A percentile compares a stretch with the other conserved stretches of the same genome.
phyloP scores from a whole-genome alignment of 2,113 vertebrate species.

The Ptyas mucosa region DNA sequence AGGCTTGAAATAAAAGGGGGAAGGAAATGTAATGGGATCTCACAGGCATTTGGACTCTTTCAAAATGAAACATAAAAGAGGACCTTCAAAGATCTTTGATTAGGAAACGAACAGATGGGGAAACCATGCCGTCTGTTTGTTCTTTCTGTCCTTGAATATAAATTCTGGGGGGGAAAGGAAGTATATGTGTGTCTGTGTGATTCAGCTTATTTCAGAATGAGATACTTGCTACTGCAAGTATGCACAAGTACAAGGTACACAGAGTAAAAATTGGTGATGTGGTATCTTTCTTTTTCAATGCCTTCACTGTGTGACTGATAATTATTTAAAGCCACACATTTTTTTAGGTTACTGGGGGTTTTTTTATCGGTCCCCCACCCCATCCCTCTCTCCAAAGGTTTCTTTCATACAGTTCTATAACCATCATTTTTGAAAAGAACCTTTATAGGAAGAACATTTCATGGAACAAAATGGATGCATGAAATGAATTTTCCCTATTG shows the following conservation, averaged over 20 bases:
- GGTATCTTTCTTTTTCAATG: not conserved
- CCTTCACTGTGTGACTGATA: not conserved
- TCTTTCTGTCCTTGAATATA: conserved; percentile 42
- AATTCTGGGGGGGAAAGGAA: not conserved
- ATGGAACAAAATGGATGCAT: not conserved
- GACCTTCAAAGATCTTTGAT: conserved; percentile 38
- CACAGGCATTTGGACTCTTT: not conserved
- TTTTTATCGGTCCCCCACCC: not conserved
- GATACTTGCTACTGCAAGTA: not conserved
- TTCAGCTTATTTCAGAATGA: conserved; percentile 22
- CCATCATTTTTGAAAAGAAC: not conserved
- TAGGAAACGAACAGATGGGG: conserved; percentile 43
- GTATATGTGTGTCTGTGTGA: not conserved
- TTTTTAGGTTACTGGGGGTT: not conserved
- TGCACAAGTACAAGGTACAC: not conserved
- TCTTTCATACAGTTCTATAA: not conserved
- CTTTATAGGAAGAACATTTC: not conserved
- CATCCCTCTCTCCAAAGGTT: not conserved
- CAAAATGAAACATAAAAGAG: conserved; percentile 13
- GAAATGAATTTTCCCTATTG: not conserved
- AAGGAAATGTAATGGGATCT: not conserved
- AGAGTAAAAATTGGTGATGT: not conserved
- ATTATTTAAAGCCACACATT: not conserved
- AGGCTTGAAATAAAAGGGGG: not conserved
- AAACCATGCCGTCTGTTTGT: conserved; percentile 39